Percentiles rank a stretch among this genome's conserved stretches.
Evolutionary conservation across 2,797 vertebrate genomes (phyloP).

Genomic region (Setipinna tenuifilis): DNA sequence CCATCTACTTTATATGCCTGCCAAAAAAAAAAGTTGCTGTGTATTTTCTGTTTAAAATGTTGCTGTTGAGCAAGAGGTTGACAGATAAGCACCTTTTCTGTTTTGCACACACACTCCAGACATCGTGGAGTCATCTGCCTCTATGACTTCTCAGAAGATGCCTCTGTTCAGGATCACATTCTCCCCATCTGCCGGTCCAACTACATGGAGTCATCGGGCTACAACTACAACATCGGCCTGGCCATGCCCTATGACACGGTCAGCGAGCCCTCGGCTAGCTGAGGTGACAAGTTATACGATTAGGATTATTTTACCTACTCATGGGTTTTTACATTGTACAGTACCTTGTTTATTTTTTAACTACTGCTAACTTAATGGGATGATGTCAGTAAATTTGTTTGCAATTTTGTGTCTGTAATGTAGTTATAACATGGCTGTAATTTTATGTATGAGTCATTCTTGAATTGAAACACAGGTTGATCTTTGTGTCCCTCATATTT

Average conservation of each 20-base stretch:
- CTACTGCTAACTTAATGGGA: not conserved
- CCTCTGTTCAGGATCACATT: constrained; percentile 76
- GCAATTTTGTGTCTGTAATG: no score
- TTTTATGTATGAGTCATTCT: not conserved
- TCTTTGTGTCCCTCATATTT: not conserved
- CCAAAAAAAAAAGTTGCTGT: no score
- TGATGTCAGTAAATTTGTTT: not conserved
- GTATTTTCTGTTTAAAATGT: no score
- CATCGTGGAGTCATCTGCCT: constrained; percentile 87
- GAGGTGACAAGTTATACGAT: constrained; percentile 40
- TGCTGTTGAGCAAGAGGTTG: no score
- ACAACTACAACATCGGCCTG: constrained; percentile 91
- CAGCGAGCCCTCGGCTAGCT: constrained; percentile 50
- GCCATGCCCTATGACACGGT: constrained; percentile 81
- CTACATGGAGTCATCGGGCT: constrained; percentile 73
- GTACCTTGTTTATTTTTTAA: not conserved
- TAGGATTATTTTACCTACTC: not conserved
- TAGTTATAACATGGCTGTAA: not conserved
- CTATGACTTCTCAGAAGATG: constrained; percentile 88
- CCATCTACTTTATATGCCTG: not conserved
- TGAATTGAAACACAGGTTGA: not conserved
- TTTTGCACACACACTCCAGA: constrained; percentile 60
- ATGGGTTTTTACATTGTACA: not conserved
- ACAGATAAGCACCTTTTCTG: not conserved
- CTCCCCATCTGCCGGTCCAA: constrained; percentile 91